A percentile compares a stretch with the other conserved stretches of the same genome.
phyloP scores from a whole-genome alignment of 2,888 invertebrate species.

The Carterocephalus palaemon region DNA sequence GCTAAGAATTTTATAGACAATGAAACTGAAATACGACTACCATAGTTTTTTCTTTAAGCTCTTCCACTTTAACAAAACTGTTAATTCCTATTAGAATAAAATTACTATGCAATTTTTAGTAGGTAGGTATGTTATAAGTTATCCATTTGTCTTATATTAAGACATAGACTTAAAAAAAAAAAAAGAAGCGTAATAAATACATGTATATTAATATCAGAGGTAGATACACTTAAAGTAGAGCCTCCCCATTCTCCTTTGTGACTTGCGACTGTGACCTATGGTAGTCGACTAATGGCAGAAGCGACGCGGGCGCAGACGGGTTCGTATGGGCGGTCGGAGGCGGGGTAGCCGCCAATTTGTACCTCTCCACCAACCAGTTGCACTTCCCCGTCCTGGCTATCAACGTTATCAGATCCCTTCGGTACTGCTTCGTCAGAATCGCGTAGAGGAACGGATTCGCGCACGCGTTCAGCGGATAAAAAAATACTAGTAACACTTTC shows the following conservation, averaged over 20 bases:
- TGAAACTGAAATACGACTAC: too few species aligned
- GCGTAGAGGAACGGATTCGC: constrained; percentile 96
- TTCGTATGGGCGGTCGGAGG: constrained; percentile 68
- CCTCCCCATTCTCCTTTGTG: constrained; percentile 58
- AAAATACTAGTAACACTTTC: constrained; percentile 91
- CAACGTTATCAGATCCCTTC: constrained; percentile 84
- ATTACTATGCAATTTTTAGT: too few species aligned
- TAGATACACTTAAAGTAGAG: constrained; percentile 48
- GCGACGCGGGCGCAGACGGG: constrained; percentile 56
- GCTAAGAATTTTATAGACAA: constrained; percentile 24
- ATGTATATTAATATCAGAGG: constrained; percentile 53
- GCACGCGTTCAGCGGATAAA: constrained; percentile 94
- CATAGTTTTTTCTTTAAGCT: too few species aligned
- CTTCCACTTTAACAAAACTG: too few species aligned
- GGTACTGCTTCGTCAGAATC: constrained; percentile 91
- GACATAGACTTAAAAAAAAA: constrained; percentile 31
- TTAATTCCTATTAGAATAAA: too few species aligned
- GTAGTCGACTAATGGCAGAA: constrained; percentile 61
- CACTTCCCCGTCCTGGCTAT: constrained; percentile 80
- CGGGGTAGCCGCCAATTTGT: constrained; percentile 63
- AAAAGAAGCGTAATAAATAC: constrained; percentile 54
- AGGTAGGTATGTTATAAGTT: too few species aligned
- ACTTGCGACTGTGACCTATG: constrained; percentile 53
- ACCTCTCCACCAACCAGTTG: constrained; percentile 62
- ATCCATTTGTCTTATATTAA: too few species aligned